Percentiles rank a stretch among this genome's conserved stretches.
phyloP scores from a whole-genome alignment of 2,797 vertebrate genomes.

The Urophycis tenuis region DNA sequence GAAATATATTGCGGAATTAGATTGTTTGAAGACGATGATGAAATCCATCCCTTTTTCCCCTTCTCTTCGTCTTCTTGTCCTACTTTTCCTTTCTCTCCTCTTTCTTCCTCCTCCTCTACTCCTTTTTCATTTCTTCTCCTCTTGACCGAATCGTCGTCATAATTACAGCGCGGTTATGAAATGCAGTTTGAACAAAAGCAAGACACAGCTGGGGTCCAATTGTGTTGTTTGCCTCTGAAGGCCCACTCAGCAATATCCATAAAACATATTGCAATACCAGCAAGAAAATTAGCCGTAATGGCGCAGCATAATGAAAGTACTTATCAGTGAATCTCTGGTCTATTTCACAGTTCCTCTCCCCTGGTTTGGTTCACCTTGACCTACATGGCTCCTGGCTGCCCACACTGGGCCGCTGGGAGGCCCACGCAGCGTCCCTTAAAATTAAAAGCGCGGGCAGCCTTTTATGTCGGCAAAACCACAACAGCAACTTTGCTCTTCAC shows the following conservation, averaged over 20 bases:
- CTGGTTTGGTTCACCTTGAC: not conserved
- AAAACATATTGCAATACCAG: slow-evolving; percentile 52
- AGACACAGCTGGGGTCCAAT: slow-evolving; percentile 53
- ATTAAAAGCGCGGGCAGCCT: not conserved
- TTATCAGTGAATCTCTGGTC: slow-evolving; percentile 37
- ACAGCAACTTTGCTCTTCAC: not conserved
- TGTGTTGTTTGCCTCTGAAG: slow-evolving; percentile 9
- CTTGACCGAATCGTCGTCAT: not conserved
- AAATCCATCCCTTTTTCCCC: not conserved
- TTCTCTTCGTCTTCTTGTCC: not conserved
- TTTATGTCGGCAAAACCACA: not conserved
- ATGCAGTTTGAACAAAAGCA: slow-evolving; percentile 46
- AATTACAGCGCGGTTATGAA: not conserved
- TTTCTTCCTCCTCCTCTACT: not conserved
- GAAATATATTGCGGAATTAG: not conserved
- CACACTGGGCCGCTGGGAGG: not conserved
- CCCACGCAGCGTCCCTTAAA: not conserved
- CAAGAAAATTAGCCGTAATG: slow-evolving; percentile 48
- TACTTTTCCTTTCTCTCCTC: not conserved
- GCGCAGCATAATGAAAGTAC: slow-evolving; percentile 35
- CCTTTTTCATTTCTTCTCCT: not conserved
- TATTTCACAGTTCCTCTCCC: slow-evolving; percentile 12
- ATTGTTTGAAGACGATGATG: not conserved
- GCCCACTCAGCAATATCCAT: slow-evolving; percentile 54
- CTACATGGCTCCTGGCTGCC: not conserved